Evolutionary conservation across 1,140 invertebrate genomes (phyloP).

Genomic region (Zaprionus kolodkinae): DNA sequence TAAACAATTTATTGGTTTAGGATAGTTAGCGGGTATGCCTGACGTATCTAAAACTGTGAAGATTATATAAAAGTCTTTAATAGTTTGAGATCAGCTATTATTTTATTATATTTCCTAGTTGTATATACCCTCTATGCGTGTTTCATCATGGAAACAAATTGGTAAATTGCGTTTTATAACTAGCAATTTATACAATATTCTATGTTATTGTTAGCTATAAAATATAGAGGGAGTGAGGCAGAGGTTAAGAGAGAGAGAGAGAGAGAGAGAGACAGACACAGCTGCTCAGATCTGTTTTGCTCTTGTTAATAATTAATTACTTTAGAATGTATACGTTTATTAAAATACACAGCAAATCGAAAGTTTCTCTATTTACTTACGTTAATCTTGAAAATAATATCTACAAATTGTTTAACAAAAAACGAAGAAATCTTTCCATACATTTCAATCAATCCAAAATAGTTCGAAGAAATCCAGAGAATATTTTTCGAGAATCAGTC

Average conservation of each 20-base stretch:
- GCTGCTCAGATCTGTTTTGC: constrained; percentile 35
- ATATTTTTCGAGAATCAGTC: too few species aligned
- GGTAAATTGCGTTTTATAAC: constrained; percentile 58
- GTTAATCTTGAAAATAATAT: too few species aligned
- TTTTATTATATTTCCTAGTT: not conserved
- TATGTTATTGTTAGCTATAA: constrained; percentile 55
- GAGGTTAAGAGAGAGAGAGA: not conserved
- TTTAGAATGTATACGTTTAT: not conserved
- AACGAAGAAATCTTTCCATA: too few species aligned
- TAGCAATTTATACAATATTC: constrained; percentile 57
- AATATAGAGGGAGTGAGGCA: not conserved
- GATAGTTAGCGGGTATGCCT: not conserved
- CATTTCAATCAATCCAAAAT: too few species aligned
- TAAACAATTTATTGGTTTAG: not conserved
- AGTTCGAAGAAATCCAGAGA: too few species aligned
- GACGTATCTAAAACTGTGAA: not conserved
- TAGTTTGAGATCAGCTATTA: not conserved
- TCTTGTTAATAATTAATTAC: not conserved
- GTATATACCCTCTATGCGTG: not conserved
- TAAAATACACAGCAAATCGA: not conserved
- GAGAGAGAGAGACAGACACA: constrained; percentile 13
- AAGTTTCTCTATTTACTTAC: not conserved
- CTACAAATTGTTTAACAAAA: too few species aligned
- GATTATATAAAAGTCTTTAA: too few species aligned
- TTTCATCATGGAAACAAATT: constrained; percentile 1